Base-by-base conservation (phyloP, 2,113 vertebrate genomes). In the Epinephelus lanceolatus region DNA sequence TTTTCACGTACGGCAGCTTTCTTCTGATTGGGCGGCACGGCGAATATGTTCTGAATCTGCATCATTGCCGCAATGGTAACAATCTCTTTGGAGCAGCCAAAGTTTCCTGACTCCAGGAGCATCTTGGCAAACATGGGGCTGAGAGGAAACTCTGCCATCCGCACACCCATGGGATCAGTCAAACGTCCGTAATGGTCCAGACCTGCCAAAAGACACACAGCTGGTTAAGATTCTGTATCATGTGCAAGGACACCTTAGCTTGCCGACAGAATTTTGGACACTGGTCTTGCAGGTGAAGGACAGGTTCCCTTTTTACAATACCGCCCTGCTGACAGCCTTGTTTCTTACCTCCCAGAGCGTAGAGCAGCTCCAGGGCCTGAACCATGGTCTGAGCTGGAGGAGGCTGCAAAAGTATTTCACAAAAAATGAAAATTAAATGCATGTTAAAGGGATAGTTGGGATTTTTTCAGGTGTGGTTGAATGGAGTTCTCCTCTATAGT, bases 41-140 rank as follows among this genome's bases (percentile, higher is more conserved):
- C 70, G 85, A 99, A 99, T 77, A 99, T 94, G 86, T 99, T 99
- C 88, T 99, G 98, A 92, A 99, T 99, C 91, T 99, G 98, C 98
- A 99, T 99, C 98, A 99, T 99, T 71, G 98, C 97, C 6, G 98
- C 98, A 51, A 99, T 99, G 89, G 97, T 98, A 78, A 98, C 92
- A 30, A 99, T 97, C 94, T 99, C 98, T 88, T 98, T 97, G 83
- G 98, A 99, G 92, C 98, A 99, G 89, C 97, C 97, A 67, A 98
- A 99, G 91, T 97, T 99, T 78, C 98, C 98, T 11, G 98, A 99
- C 86, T 99, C 98, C n/a, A 99, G 95, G 55, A 99, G 95, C 98
- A 99, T 99, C 94, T 99, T 99, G 65, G 98, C 97, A 92, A 99
- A 99, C 98, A 99, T 99, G 13, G 98, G 98, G 88, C 97, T 98